These are phyloP conservation scores for Cerastoderma edule DNA, from an alignment of 2,888 invertebrate genomes.

Conservation along the genomic window DNA sequence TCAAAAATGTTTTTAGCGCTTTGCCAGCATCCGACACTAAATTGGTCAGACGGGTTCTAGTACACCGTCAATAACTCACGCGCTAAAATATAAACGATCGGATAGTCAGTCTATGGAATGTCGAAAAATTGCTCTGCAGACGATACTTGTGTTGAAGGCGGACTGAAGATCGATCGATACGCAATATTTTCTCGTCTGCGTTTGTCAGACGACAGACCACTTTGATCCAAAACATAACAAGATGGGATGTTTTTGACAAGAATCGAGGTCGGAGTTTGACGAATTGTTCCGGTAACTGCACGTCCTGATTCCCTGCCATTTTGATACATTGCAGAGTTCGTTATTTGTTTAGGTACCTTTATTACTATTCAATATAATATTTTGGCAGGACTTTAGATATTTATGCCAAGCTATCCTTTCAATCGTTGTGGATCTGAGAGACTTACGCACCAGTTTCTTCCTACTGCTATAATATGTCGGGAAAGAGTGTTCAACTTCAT, in stretches of 20 bases:
- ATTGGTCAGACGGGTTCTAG: conserved; percentile 16
- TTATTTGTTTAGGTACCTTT: too few species aligned
- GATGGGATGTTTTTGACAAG: neutral
- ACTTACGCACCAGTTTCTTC: too few species aligned
- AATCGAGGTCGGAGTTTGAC: neutral
- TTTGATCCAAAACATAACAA: conserved; percentile 10
- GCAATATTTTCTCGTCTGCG: conserved; percentile 12
- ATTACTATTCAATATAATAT: too few species aligned
- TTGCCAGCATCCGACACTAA: conserved; percentile 9
- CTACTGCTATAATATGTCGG: too few species aligned
- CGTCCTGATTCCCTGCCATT: neutral
- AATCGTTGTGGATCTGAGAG: too few species aligned
- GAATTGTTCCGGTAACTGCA: neutral
- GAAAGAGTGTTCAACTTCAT: too few species aligned
- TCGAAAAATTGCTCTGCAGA: conserved; percentile 10
- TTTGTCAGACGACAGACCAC: conserved; percentile 8
- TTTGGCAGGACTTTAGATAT: too few species aligned
- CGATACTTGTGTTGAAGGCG: conserved; percentile 2
- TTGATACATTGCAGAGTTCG: too few species aligned
- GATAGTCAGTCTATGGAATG: conserved; percentile 17
- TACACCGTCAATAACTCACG: conserved; percentile 5
- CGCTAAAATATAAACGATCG: conserved; percentile 4
- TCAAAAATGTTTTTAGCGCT: too few species aligned
- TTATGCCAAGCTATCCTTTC: too few species aligned
- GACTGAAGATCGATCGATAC: conserved; percentile 14